Percentiles rank a stretch among this genome's conserved stretches.
Conservation (phyloP, 53 echinoderm and acorn worm genomes). For the Antedon mediterranea region DNA sequence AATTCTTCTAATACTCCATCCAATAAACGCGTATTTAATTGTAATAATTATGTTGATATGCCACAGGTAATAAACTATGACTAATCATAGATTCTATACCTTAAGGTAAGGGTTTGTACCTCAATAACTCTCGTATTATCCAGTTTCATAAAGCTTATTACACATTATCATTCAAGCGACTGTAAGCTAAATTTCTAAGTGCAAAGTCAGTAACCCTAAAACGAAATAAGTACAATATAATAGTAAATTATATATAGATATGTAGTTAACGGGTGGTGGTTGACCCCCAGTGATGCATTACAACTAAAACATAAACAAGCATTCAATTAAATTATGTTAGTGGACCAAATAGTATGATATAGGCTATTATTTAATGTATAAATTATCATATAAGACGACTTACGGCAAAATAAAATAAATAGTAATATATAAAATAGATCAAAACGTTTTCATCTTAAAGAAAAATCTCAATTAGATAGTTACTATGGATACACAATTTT, state of each 20-base stretch:
- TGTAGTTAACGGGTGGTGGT: neutral
- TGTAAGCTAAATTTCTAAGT: neutral
- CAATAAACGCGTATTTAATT: neutral
- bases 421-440: no score
- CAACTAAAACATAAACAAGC: no score
- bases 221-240: neutral
- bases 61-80: neutral
- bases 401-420: no score
- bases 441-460: no score
- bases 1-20: neutral
- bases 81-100: neutral
- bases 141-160: neutral
- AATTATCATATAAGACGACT: no score
- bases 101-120: neutral
- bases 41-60: neutral
- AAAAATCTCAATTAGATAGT: neutral
- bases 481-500: neutral
- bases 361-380: no score
- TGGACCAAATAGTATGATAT: no score
- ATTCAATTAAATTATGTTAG: no score
- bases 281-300: neutral
- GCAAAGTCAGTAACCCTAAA: neutral
- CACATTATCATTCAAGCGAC: neutral
- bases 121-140: neutral
- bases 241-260: neutral